Evolutionary conservation across 2,113 vertebrate genomes (phyloP), one percentile per base, ranked within the genome.

Genomic region (Pogonocichla stellata): DNA sequence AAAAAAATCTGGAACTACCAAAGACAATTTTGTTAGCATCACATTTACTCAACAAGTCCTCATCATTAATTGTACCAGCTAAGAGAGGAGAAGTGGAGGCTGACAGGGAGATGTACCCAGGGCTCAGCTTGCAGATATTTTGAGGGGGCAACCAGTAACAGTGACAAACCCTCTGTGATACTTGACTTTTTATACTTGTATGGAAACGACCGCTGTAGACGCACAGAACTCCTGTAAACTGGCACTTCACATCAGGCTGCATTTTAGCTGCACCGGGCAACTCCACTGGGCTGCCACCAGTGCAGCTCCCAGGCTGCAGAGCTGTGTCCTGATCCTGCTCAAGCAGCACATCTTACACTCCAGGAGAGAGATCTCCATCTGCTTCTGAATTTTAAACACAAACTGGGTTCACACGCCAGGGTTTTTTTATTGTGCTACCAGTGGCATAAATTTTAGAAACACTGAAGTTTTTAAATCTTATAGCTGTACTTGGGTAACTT

Each of bases 171-270:
- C 17, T 54, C n/a, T 15, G 23, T 19, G 36, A 80, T 29, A 88
- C 85, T 88, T 88, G 66, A 79, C 40, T 75, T 88, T 88, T 82
- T 79, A 58, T 47, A 92, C 15, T 0, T 0, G 8, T 36, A 14
- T 5, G 36, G 56, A 62, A 80, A 36, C 0, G 8, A 92, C 80
- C 8, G 69, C 95, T 96, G 0, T 0, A 75, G 77, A 88, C 51
- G 72, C 96, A 96, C 96, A 96, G 45, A 60, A 48, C 91, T n/a
- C 42, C 70, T 85, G 36, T 12, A 38, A 18, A 40, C 31, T 6
- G 29, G 42, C 71, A 40, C n/a, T 34, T 43, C 29, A 56, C 53
- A 29, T 33, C 0, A 0, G 51, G 74, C 60, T 80, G 71, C 66
- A 12, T 70, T 80, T 29, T 5, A 50, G 33, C 62, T n/a, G 19